Evolutionary conservation across 1,140 invertebrate genomes (phyloP).

Genomic region (Uloborus diversus): DNA sequence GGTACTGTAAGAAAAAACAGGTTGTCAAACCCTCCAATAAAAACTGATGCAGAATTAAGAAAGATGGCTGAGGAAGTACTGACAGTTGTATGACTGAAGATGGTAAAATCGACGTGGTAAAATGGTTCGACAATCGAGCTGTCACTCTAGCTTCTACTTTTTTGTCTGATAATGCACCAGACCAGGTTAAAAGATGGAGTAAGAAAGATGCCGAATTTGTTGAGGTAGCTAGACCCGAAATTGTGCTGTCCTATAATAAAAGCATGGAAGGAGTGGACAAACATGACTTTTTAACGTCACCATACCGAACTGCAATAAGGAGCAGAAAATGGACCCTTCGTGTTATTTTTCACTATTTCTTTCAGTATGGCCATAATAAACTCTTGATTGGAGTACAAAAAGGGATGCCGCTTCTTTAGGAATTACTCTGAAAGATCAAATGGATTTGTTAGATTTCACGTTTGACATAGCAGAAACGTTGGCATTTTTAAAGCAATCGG

Average conservation of each 20-base stretch:
- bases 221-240: neutral
- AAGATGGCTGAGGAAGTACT: neutral
- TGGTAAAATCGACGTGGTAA: neutral
- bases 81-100: neutral
- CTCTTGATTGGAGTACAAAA: neutral
- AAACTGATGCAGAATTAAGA: neutral
- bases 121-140: neutral
- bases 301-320: neutral
- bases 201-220: neutral
- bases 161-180: neutral
- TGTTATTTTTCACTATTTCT: neutral
- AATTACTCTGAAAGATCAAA: neutral
- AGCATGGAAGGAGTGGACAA: too few relatives aligned
- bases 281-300: neutral
- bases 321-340: neutral
- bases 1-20: neutral
- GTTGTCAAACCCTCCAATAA: neutral
- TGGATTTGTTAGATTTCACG: neutral
- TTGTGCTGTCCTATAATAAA: neutral
- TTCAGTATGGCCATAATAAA: too few relatives aligned
- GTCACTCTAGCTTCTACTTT: neutral
- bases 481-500: neutral
- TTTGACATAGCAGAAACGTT: neutral
- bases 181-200: neutral
- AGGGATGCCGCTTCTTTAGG: neutral